Evolutionary conservation across 2,797 vertebrate species (phyloP), one percentile per base, ranked within the genome.

Genomic region (Gephyroberyx darwinii): DNA sequence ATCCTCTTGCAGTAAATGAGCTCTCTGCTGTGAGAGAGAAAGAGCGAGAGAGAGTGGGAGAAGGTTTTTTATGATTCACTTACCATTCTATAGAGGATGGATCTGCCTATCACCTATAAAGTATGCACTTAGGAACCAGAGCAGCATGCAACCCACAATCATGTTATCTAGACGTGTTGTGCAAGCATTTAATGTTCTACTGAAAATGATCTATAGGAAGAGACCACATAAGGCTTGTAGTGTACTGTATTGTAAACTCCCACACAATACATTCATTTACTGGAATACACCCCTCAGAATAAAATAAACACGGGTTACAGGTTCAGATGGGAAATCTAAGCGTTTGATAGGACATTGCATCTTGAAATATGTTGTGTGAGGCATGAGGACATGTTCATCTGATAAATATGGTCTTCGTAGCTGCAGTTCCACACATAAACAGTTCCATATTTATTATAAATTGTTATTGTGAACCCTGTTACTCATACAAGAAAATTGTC

Each of bases 181-280:
- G 31, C 47, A 72, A 47, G 65, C 43, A 56, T 70, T 69, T 69
- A 57, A 72, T 70, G 43, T 64, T 75, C 52, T 43, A 43, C 53
- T 62, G 64, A 71, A 72, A 73, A 81, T 22, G 17, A 71, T 75
- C 57, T 65, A 43, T 81, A 71, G 50, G 64, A 1, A 60, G 59
- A 86, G 77, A 69, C 48, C 45, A 83, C 64, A 58, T 65, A 30
- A 60, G 56, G 53, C 41, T 31, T 55, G 10, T 50, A 67, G 48
- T 71, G 74, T 69, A 71, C 58, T 62, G 31, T 51, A 39, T 39
- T 61, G 53, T 80, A 26, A 81, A 74, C 75, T 69, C 66, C 54
- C 47, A 74, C 67, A 75, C n/a, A 69, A 17, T 48, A 20, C 71
- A 26, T 67, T 74, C 12, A 79, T 72, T 69, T 26, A 55, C 54